Conservation (phyloP, 92 coral and sea anemone genomes). For the Virgularia gustaviana region DNA sequence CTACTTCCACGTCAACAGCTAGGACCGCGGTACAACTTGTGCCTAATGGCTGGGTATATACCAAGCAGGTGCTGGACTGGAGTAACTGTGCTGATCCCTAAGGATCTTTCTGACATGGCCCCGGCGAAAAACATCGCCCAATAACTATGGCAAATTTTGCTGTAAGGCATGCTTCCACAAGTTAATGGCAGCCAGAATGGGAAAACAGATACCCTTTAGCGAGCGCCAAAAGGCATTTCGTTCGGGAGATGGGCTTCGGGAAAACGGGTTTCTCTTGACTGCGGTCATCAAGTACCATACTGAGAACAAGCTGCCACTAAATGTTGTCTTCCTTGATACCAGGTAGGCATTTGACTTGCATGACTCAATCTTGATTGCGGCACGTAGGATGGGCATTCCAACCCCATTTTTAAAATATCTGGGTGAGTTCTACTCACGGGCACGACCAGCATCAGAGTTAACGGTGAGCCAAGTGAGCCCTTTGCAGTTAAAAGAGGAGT, state of each 20-base stretch:
- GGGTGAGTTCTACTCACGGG: background rate
- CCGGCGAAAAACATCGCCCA: conserved; percentile 17
- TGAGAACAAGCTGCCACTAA: background rate
- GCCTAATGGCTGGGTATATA: conserved; percentile 15
- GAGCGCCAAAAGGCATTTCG: conserved; percentile 18
- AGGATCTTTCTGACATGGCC: background rate
- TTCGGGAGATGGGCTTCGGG: conserved; percentile 1
- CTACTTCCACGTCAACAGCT: background rate
- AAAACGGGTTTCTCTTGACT: background rate
- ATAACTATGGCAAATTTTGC: conserved; percentile 16
- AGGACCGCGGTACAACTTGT: background rate
- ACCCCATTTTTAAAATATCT: conserved; percentile 8
- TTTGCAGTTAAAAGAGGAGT: background rate
- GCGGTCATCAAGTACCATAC: conserved; percentile 1
- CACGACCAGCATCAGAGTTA: too few species aligned
- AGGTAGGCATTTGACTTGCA: background rate
- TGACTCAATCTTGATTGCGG: background rate
- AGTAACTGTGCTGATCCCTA: background rate
- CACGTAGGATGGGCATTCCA: background rate
- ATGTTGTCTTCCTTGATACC: background rate
- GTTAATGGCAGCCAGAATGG: conserved; percentile 17
- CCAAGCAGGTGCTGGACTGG: conserved; percentile 1
- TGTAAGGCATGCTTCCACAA: conserved; percentile 20
- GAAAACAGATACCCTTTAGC: background rate
- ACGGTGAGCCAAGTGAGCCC: background rate